Conservation (phyloP, 1,140 invertebrate species). For the Heliconius himera region DNA sequence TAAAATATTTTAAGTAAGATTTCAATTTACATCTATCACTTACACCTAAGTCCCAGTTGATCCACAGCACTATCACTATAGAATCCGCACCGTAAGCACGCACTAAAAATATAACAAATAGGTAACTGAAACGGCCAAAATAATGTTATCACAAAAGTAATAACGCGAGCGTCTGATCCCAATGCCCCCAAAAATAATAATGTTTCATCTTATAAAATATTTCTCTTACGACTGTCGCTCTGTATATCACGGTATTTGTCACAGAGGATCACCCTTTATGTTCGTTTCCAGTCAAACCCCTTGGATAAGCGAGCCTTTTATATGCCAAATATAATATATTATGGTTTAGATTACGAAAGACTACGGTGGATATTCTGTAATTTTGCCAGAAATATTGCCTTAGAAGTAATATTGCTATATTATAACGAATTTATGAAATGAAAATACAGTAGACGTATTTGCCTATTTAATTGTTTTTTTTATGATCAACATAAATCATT, state of each 20-base stretch:
- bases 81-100: not conserved
- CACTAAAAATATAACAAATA: conserved; percentile 19
- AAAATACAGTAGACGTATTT: not conserved
- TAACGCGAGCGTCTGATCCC: conserved; percentile 71
- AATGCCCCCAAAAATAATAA: conserved; percentile 80
- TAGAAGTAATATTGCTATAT: not conserved
- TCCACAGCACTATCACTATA: not conserved
- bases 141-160: conserved; percentile 58
- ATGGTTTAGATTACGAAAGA: conserved; percentile 72
- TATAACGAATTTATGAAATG: not conserved
- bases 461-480: not conserved
- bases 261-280: conserved; percentile 82
- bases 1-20: no score
- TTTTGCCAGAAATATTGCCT: not conserved
- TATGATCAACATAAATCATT: not conserved
- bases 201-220: conserved; percentile 82
- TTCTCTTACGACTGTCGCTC: conserved; percentile 79
- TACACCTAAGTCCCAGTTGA: not conserved
- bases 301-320: conserved; percentile 82
- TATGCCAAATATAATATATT: conserved; percentile 82
- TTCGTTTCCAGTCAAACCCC: conserved; percentile 81
- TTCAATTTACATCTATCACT: no score
- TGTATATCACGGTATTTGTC: conserved; percentile 81
- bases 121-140: conserved; percentile 40
- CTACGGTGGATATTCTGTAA: conserved; percentile 55